phyloP scores from a whole-genome alignment of 37 sponge, comb jelly and placozoan species.

The Bolinopsis microptera region DNA sequence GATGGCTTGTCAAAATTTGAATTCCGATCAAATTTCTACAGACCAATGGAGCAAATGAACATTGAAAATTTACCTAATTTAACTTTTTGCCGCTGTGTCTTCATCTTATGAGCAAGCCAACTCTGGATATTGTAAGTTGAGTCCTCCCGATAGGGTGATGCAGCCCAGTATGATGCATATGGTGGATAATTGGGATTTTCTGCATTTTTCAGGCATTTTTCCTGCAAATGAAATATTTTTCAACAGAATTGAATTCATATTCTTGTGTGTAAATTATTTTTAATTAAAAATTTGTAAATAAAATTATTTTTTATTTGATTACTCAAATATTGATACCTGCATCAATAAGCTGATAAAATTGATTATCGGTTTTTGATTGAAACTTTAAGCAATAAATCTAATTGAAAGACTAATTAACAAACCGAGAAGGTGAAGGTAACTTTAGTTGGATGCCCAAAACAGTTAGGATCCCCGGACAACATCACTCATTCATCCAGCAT shows the following conservation, averaged over 20 bases:
- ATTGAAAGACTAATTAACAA: no score
- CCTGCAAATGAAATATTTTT: background rate
- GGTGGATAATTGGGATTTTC: background rate
- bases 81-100: constrained; percentile 9
- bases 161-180: constrained; percentile 17
- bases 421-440: constrained; percentile 49
- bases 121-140: constrained; percentile 38
- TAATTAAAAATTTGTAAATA: background rate
- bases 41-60: background rate
- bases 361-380: no score
- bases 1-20: no score
- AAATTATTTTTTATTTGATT: no score
- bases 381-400: no score
- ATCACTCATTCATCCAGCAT: background rate
- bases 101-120: constrained; percentile 21
- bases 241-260: background rate
- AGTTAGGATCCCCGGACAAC: background rate
- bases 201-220: background rate
- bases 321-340: no score
- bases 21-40: no score
- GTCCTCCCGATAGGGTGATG: background rate
- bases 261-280: background rate
- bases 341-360: no score
- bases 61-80: constrained; percentile 2
- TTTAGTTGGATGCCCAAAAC: constrained; percentile 31